Base-by-base conservation (phyloP, 2,113 vertebrate genomes). In the Panurus biarmicus region DNA sequence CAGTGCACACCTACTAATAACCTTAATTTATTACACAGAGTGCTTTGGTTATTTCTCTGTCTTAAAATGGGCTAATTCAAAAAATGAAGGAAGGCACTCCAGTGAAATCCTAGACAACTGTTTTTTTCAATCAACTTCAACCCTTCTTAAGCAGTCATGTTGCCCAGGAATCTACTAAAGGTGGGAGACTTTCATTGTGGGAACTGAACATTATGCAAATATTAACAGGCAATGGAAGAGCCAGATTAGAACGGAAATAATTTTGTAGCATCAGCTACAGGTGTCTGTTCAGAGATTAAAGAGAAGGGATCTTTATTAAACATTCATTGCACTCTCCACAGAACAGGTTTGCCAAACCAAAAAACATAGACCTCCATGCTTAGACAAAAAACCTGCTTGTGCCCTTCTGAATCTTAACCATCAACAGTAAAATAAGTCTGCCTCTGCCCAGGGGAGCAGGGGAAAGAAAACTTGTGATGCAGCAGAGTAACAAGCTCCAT, bases 401-500 rank as follows among this genome's bases (percentile, higher is more conserved):
- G n/a, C 7, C 40, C 45, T 40, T 72, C 38, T 85, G 42, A 73
- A 85, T 82, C 22, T 79, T 91, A 87, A 78, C 25, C 38, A 62
- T 29, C 28, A 90, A 47, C 47, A n/a, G 33, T 71, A 85, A 95
- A 79, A 81, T 20, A 83, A 89, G 19, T 76, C 51, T 87, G 14
- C 26, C 17, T 72, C 45, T 33, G 9, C 26, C 51, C 12, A n/a
- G 7, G 26, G 19, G 5, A 10, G 53, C 20, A 72, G 31, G 36
- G 24, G 17, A 47, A 76, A 65, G 19, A 40, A 93, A 87, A 84
- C 29, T 74, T 95, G 47, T 44, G 57, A 90, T 80, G 24, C n/a
- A 95, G 86, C 67, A 94, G 66, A 85, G 57, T 83, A 96, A 89
- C 95, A 70, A 95, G 69, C 54, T 89, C 65, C 54, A 42, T 26